Percentiles rank a stretch among this genome's conserved stretches.
phyloP scores from a whole-genome alignment of 2,797 vertebrate genomes.

The Margarornis squamiger region DNA sequence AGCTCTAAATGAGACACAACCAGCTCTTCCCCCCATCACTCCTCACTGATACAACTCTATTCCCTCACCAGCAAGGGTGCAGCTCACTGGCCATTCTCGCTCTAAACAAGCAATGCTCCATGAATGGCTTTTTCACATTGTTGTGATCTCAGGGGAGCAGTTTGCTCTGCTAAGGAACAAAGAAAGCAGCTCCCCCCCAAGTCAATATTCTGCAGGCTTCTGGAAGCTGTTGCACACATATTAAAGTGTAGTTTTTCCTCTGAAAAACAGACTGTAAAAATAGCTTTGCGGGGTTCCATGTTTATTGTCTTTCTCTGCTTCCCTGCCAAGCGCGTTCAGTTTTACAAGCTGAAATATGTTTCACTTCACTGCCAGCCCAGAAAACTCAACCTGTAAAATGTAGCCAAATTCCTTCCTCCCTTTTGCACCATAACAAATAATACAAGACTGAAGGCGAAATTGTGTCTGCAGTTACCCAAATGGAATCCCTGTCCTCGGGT shows the following conservation, averaged over 20 bases:
- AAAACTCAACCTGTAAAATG: background rate
- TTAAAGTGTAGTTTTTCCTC: slow-evolving; percentile 3
- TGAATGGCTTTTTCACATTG: background rate
- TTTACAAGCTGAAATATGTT: slow-evolving; percentile 55
- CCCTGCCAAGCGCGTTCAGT: slow-evolving; percentile 12
- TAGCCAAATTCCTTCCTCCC: background rate
- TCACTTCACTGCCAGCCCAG: slow-evolving; percentile 16
- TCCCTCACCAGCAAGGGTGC: background rate
- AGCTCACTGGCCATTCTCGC: background rate
- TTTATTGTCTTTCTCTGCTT: slow-evolving; percentile 40
- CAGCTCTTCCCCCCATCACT: background rate
- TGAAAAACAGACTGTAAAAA: slow-evolving; percentile 30
- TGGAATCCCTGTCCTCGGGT: background rate
- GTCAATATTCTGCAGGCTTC: background rate
- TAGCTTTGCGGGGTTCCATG: background rate
- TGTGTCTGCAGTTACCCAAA: background rate
- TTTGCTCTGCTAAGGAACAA: background rate
- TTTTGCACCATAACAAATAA: background rate
- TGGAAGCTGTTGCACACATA: background rate
- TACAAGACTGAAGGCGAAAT: background rate
- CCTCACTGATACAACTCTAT: background rate
- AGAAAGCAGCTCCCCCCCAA: background rate
- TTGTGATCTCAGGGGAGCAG: background rate
- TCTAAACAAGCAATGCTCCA: background rate
- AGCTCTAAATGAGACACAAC: background rate